Evolutionary conservation across 2,888 invertebrate species (phyloP).

Genomic region (Antitype chi): DNA sequence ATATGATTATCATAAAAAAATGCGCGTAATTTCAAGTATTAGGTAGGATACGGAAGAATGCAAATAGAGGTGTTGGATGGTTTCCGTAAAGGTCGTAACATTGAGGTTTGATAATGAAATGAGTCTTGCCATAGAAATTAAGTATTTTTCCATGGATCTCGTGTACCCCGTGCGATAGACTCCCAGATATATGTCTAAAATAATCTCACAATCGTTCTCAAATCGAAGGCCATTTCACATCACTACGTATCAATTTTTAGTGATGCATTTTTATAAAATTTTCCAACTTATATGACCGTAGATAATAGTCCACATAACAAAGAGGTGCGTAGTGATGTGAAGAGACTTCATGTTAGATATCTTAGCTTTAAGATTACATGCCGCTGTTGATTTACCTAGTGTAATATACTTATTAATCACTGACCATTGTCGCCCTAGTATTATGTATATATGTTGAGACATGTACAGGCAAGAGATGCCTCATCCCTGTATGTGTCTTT

Average conservation of each 20-base stretch:
- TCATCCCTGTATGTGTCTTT: slow-evolving; percentile 72
- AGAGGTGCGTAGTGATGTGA: slow-evolving; percentile 16
- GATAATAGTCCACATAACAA: slow-evolving; percentile 2
- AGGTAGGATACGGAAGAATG: slow-evolving; percentile 15
- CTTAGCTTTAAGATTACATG: slow-evolving; percentile 60
- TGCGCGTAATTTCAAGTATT: background rate
- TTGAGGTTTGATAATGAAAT: slow-evolving; percentile 27
- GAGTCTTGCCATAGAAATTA: slow-evolving; percentile 68
- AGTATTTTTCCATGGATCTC: slow-evolving; percentile 70
- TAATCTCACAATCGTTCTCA: slow-evolving; percentile 55
- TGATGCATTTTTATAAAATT: slow-evolving; percentile 37
- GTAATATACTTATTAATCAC: slow-evolving; percentile 64
- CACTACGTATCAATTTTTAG: background rate
- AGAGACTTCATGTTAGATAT: slow-evolving; percentile 40
- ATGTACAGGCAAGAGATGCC: slow-evolving; percentile 66
- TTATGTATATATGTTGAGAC: slow-evolving; percentile 69
- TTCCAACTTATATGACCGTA: slow-evolving; percentile 13
- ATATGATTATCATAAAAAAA: slow-evolving; percentile 7
- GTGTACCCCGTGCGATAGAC: slow-evolving; percentile 51
- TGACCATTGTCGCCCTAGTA: slow-evolving; percentile 73
- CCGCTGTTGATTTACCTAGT: slow-evolving; percentile 67
- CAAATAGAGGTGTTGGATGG: slow-evolving; percentile 35
- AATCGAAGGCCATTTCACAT: slow-evolving; percentile 22
- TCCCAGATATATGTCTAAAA: slow-evolving; percentile 60
- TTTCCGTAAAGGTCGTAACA: slow-evolving; percentile 13